phyloP scores from a whole-genome alignment of 2,113 vertebrate genomes.

The Odocoileus virginianus region DNA sequence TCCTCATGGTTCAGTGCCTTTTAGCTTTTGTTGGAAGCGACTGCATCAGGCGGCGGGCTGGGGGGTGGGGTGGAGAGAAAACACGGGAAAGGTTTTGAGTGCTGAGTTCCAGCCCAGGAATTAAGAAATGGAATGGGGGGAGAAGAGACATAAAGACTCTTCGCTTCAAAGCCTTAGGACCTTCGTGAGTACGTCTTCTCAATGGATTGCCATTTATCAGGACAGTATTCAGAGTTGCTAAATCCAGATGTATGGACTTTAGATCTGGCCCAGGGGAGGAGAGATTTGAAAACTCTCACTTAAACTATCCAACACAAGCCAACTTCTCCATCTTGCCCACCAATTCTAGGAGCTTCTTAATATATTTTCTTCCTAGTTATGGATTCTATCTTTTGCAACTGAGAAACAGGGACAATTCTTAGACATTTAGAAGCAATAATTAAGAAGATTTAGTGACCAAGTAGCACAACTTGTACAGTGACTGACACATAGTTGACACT shows the following conservation, averaged over 20 bases:
- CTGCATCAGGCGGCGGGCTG: slow-evolving; percentile 30
- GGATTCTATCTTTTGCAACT: neutral
- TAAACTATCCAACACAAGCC: neutral
- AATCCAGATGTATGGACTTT: neutral
- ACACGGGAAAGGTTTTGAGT: neutral
- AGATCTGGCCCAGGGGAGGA: neutral
- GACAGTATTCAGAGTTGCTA: neutral
- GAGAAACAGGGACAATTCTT: neutral
- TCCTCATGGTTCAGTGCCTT: slow-evolving; percentile 39
- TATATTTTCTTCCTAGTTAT: neutral
- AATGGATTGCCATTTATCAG: neutral
- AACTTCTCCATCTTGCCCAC: neutral
- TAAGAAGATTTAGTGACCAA: neutral
- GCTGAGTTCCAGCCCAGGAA: slow-evolving; percentile 46
- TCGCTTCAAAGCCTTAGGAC: neutral
- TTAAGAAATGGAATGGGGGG: slow-evolving; percentile 56
- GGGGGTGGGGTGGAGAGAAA: neutral
- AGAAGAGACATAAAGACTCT: neutral
- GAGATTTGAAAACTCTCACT: neutral
- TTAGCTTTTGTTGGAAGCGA: slow-evolving; percentile 61
- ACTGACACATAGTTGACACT: neutral
- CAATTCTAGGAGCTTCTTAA: neutral
- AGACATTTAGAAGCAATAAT: neutral
- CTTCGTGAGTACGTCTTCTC: neutral
- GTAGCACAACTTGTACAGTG: neutral